Percentiles rank a stretch among this genome's conserved stretches.
phyloP scores from a whole-genome alignment of 2,888 invertebrate species.

The Escarpia spicata region DNA sequence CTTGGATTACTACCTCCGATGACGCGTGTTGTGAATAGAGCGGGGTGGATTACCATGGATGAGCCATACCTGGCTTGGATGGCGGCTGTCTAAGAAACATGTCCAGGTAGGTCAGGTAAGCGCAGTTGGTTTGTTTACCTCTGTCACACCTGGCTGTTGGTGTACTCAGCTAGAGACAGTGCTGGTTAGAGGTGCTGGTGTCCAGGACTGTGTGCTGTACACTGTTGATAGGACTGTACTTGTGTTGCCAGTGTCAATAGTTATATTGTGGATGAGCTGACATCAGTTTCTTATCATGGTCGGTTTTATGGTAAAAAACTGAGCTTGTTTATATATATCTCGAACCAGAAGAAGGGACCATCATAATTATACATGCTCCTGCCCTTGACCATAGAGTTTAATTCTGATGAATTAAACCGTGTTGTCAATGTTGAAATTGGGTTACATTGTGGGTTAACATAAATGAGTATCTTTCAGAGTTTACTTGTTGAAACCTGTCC shows the following conservation, averaged over 20 bases:
- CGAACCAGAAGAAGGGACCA: too few relatives aligned
- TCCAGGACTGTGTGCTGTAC: background rate
- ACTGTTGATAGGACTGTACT: background rate
- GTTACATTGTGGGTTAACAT: background rate
- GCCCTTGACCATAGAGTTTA: background rate
- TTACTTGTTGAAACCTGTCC: background rate
- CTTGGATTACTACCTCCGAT: background rate
- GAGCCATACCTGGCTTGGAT: background rate
- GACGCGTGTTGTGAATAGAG: background rate
- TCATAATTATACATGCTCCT: background rate
- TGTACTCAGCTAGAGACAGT: background rate
- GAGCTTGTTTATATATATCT: background rate
- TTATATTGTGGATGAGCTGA: background rate
- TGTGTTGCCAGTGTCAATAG: background rate
- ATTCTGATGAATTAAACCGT: background rate
- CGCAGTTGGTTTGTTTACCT: background rate
- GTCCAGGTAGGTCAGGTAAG: background rate
- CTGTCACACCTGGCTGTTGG: background rate
- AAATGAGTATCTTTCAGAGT: background rate
- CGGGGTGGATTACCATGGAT: conserved; percentile 3
- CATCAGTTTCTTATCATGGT: background rate
- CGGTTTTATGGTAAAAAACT: background rate
- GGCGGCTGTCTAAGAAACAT: background rate
- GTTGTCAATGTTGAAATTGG: background rate
- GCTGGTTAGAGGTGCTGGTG: background rate